Base-by-base conservation (phyloP, 2,797 vertebrate genomes). In the Triplophysa bombifrons region DNA sequence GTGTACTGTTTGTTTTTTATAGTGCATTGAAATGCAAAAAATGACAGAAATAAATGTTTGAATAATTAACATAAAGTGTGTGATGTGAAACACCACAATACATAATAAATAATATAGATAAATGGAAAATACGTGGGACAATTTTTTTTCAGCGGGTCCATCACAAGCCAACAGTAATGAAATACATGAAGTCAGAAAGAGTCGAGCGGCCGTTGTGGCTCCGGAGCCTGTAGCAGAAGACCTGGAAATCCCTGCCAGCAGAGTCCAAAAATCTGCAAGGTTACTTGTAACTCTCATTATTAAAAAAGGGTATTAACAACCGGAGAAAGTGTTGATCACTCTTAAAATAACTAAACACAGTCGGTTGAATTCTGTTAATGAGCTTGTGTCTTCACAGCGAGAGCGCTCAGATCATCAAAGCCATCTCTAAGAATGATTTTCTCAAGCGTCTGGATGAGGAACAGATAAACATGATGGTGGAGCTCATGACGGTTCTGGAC, bases 371-470 rank as follows among this genome's bases (percentile, higher is more conserved):
- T 58, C 25, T 58, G 22, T 58, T 25, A 2, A 22, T 58, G 7
- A 58, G 55, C 4, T 27, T 16, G 13, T 60, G 51, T 74, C 41
- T 84, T 41, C 16, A 51, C 88, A 95, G 94, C 14, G 93, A 95
- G 84, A 91, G 88, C 0, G 82, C 70, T 84, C 89, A 94, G 75
- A 94, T 95, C 1, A 76, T 94, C 53, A 93, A 93, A 80, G 90
- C 94, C 13, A 92, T 95, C 80, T 86, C 90, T 80, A 94, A 90
- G 86, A 95, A 93, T 0, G 92, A 94, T 83, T 94, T 95, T 86
- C 90, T 95, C 82, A 92, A 92, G 51, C 92, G 92, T 30, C 90
- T 96, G 3, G 94, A 94, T 0, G 91, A 94, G 0, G 94, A 95
- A 63, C 94, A 95, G 86, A 93, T 92, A 0, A 87, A 88, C 65